These are phyloP conservation scores for Meles meles DNA, from an alignment of 2,113 vertebrate genomes.

Conservation along the genomic window DNA sequence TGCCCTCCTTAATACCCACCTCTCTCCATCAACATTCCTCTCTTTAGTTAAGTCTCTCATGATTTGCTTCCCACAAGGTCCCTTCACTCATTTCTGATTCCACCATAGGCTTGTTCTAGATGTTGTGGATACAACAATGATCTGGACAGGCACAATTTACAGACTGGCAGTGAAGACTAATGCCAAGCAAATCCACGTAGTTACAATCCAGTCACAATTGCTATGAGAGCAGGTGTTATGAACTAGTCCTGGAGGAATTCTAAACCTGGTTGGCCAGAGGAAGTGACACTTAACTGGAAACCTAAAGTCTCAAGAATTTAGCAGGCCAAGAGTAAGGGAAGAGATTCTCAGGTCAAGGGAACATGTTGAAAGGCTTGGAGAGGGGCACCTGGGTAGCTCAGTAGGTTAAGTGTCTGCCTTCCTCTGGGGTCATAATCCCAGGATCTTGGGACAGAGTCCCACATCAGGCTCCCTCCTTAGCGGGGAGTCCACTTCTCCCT, in stretches of 20 bases:
- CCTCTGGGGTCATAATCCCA: not conserved
- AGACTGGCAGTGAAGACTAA: not conserved
- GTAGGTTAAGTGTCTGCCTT: too few relatives aligned
- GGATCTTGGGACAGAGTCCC: not conserved
- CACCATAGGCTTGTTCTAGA: not conserved
- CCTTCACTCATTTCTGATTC: not conserved
- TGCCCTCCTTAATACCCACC: not conserved
- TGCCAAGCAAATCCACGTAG: not conserved
- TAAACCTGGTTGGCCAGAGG: not conserved
- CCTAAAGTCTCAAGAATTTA: not conserved
- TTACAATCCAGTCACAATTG: not conserved
- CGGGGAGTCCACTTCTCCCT: not conserved
- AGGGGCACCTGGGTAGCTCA: not conserved
- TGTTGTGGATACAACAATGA: not conserved
- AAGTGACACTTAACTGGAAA: not conserved
- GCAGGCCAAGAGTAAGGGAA: not conserved
- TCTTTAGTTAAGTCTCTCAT: not conserved
- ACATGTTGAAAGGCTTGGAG: not conserved
- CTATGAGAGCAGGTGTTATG: not conserved
- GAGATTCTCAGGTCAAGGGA: not conserved
- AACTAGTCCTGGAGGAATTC: not conserved
- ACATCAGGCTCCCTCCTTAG: too few relatives aligned
- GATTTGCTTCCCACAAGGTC: not conserved
- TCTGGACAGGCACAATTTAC: not conserved
- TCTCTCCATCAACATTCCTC: not conserved